Evolutionary conservation across 2,888 invertebrate genomes (phyloP), one percentile per base, ranked within the genome.

Genomic region (Drosophila picticornis): DNA sequence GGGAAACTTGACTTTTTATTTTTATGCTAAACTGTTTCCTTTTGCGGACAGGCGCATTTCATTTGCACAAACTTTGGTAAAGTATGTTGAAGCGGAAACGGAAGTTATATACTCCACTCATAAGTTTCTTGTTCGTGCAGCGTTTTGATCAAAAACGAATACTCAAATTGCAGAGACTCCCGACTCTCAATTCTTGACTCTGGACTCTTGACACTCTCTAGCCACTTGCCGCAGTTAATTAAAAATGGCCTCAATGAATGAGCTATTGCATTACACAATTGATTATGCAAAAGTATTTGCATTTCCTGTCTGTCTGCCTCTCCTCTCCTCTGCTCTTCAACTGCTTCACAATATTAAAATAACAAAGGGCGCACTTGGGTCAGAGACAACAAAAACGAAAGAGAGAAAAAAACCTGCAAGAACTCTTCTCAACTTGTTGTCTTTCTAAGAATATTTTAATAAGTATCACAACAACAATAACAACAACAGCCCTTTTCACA

Each of bases 21-120:
- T 83, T 77, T 80, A 81, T 81, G 80, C 80, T 84, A 81, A 83
- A 81, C 85, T 75, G 76, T 82, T 79, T 77, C 80, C 77, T 80
- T 76, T 75, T 76, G 74, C 79, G 77, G 83, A 83, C 78, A 79
- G 75, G 68, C 75, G 80, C 72, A 81, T 88, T 86, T 81, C 69
- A 82, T 79, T 84, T 71, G 80, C 70, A 82, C 73, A 73, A 82
- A 81, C 76, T 83, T 75, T 74, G 74, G 66, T 67, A 75, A 76
- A 83, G 75, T 77, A 77, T 72, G 77, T 72, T 74, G 75, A 80
- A 80, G 79, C 81, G 80, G 78, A 84, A 88, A 76, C 82, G 82
- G 86, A 88, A 87, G 84, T 80, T 78, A 77, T 78, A 77, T 75
- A 78, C 74, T 75, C 70, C 66, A 69, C 74, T 74, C 77, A 81